Conservation (phyloP, 2,888 invertebrate genomes). For the Dexiosoma caninum region DNA sequence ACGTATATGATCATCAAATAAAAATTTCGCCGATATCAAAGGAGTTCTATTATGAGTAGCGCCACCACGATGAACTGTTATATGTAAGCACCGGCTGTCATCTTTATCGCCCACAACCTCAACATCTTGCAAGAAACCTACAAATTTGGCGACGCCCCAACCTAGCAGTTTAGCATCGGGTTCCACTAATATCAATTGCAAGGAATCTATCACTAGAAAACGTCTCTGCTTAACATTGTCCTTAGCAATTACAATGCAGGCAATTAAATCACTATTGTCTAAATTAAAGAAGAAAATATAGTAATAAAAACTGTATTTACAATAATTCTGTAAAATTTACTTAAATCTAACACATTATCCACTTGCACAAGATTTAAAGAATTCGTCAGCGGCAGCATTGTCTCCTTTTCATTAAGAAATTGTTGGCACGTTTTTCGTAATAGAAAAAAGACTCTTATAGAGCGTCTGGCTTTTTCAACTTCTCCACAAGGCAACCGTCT, state of each 20-base stretch:
- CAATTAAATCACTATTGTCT: constrained; percentile 98
- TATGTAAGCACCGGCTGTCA: constrained; percentile 95
- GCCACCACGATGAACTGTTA: constrained; percentile 91
- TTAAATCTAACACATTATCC: constrained; percentile 96
- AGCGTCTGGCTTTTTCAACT: constrained; percentile 91
- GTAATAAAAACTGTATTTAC: background rate
- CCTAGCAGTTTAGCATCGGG: constrained; percentile 96
- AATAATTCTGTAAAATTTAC: constrained; percentile 81
- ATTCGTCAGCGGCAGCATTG: constrained; percentile 92
- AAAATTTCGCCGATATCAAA: constrained; percentile 92
- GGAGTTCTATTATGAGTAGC: constrained; percentile 85
- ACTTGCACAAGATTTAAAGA: constrained; percentile 93
- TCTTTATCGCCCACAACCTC: constrained; percentile 97
- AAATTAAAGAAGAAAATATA: constrained; percentile 65
- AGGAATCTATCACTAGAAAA: constrained; percentile 96
- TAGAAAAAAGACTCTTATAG: constrained; percentile 95
- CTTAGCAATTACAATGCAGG: constrained; percentile 94
- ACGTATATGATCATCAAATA: constrained; percentile 99
- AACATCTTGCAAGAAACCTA: constrained; percentile 96
- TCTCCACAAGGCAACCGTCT: constrained; percentile 97
- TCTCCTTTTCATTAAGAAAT: constrained; percentile 89
- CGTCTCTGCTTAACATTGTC: constrained; percentile 93
- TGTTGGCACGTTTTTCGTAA: constrained; percentile 89
- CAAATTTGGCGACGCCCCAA: constrained; percentile 98
- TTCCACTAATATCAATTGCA: constrained; percentile 97